phyloP scores from a whole-genome alignment of 2,797 vertebrate species.

The Poliocrania exsul region DNA sequence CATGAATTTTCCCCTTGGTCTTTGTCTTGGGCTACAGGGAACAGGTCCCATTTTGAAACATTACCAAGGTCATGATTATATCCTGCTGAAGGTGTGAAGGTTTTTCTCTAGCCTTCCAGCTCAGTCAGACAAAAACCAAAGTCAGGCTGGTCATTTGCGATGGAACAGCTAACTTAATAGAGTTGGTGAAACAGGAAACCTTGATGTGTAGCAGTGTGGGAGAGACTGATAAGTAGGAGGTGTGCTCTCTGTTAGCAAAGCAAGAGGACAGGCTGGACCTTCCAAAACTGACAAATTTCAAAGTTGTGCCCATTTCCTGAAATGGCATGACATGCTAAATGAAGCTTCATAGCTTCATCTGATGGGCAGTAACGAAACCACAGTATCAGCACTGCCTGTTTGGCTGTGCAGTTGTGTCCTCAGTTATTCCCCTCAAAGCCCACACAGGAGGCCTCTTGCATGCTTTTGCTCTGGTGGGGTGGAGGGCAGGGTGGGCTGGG shows the following conservation, averaged over 20 bases:
- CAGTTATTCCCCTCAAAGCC: background rate
- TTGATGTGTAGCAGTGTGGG: background rate
- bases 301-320: background rate
- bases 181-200: background rate
- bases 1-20: background rate
- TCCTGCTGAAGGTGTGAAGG: background rate
- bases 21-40: background rate
- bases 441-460: fast-evolving
- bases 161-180: background rate
- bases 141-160: background rate
- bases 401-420: fast-evolving
- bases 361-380: background rate
- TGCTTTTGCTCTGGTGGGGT: background rate
- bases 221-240: background rate
- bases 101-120: background rate
- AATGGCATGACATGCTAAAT: background rate
- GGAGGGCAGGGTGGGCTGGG: background rate
- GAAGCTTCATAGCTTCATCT: background rate
- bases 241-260: background rate
- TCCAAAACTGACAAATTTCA: background rate
- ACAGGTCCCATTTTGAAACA: background rate
- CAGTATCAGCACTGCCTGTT: background rate
- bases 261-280: background rate
- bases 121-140: background rate
- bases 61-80: fast-evolving